Conservation (phyloP, 2,113 vertebrate species). For the Nerophis lumbriciformis region DNA sequence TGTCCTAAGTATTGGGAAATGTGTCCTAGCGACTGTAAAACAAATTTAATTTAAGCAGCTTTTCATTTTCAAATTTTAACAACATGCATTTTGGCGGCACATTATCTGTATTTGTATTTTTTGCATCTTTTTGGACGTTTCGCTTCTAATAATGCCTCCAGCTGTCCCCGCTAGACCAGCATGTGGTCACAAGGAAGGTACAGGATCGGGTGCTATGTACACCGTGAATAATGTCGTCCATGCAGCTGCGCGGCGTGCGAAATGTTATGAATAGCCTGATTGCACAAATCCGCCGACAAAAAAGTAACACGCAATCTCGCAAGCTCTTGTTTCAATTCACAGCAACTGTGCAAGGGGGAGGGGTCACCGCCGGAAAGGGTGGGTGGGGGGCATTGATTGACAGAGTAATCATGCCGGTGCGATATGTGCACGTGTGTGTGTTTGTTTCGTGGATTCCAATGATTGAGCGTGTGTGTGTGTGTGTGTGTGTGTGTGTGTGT, state of each 20-base stretch:
- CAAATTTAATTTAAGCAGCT: too few species aligned
- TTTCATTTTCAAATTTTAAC: too few species aligned
- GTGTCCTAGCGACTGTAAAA: too few species aligned
- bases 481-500: not conserved
- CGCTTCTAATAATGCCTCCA: not conserved
- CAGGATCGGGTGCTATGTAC: conserved; percentile 36
- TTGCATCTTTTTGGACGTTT: conserved; percentile 29
- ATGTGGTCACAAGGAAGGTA: conserved; percentile 34
- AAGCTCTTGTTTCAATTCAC: conserved; percentile 57
- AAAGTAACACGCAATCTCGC: conserved; percentile 37
- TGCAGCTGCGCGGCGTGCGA: conserved; percentile 43
- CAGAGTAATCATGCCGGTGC: conserved; percentile 74
- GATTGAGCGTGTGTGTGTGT: not conserved
- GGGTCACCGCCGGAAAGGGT: conserved; percentile 61
- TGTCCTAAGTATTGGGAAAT: too few species aligned
- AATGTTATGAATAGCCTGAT: conserved; percentile 54
- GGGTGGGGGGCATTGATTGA: conserved; percentile 70
- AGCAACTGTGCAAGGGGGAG: conserved; percentile 56
- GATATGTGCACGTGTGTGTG: conserved; percentile 32
- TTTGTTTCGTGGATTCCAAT: conserved; percentile 7
- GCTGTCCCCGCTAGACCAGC: conserved; percentile 21
- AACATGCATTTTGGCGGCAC: too few species aligned
- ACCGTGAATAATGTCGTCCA: conserved; percentile 48
- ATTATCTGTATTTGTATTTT: conserved; percentile 7
- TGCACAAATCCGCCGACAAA: conserved; percentile 28